A percentile compares a stretch with the other conserved stretches of the same genome.
phyloP scores from a whole-genome alignment of 2,113 vertebrate species.

The Rhea pennata region DNA sequence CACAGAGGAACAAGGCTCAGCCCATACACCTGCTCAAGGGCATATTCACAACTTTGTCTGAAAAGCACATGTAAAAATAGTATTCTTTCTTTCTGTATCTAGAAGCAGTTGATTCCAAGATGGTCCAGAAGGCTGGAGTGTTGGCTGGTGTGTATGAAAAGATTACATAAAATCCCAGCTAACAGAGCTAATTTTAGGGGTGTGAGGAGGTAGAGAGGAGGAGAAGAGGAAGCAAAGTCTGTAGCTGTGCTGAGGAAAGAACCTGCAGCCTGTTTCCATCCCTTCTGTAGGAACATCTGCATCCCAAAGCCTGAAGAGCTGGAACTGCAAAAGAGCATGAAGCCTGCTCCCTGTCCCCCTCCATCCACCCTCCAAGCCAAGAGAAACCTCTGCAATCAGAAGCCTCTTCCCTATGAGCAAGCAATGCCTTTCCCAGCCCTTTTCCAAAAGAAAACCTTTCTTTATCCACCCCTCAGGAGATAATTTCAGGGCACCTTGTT shows the following conservation, averaged over 20 bases:
- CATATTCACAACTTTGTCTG: not conserved
- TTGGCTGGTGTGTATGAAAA: not conserved
- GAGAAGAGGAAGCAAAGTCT: not conserved
- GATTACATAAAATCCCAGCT: not conserved
- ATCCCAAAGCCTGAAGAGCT: not conserved
- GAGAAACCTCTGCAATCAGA: not conserved
- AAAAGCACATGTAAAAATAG: not conserved
- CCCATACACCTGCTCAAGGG: not conserved
- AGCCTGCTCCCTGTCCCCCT: not conserved
- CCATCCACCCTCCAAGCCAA: not conserved
- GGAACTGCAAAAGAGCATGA: not conserved
- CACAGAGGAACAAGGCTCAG: not conserved
- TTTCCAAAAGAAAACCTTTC: not conserved
- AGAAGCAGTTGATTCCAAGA: not conserved
- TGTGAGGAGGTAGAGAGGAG: not conserved
- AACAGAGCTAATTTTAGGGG: not conserved
- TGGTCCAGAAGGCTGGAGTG: not conserved
- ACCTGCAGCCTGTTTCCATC: not conserved
- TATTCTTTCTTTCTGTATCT: not conserved
- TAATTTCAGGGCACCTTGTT: not conserved
- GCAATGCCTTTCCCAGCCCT: not conserved
- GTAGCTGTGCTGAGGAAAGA: not conserved
- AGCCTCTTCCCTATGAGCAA: not conserved
- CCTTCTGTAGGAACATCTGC: not conserved
- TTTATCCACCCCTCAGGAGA: not conserved